phyloP scores from a whole-genome alignment of 2,888 invertebrate genomes.

The Hirtodrosophila cameraria region DNA sequence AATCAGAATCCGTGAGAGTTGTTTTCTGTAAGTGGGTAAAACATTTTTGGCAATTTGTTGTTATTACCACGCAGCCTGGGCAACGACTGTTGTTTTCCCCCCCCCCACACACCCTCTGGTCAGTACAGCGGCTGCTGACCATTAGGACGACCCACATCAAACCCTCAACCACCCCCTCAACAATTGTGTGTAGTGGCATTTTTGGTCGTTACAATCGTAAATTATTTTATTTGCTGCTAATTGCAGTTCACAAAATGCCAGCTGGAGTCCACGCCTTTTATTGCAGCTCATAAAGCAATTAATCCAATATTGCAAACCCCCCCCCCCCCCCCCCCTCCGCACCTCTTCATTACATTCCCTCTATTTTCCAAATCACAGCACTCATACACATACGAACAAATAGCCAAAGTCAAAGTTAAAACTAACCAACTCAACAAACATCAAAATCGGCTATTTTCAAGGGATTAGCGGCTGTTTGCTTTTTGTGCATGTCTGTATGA shows the following conservation, averaged over 20 bases:
- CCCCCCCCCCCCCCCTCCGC: background rate
- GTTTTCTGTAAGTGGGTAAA: slow-evolving; percentile 37
- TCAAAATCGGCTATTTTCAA: slow-evolving; percentile 51
- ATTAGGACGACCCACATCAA: background rate
- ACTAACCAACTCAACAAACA: slow-evolving; percentile 54
- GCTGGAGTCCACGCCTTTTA: slow-evolving; percentile 63
- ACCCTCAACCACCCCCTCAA: background rate
- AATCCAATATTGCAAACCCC: slow-evolving; percentile 45
- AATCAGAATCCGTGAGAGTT: slow-evolving; percentile 54
- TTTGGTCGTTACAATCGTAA: slow-evolving; percentile 74
- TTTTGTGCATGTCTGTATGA: slow-evolving; percentile 1
- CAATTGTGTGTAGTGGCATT: slow-evolving; percentile 43
- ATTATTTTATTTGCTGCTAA: slow-evolving; percentile 80
- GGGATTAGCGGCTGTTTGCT: slow-evolving; percentile 58
- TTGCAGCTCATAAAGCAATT: slow-evolving; percentile 79
- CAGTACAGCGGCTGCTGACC: slow-evolving; percentile 4
- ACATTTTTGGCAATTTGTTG: slow-evolving; percentile 69
- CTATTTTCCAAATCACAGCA: background rate
- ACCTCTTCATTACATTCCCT: no score
- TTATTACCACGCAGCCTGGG: slow-evolving; percentile 54
- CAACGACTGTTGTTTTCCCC: slow-evolving; percentile 34
- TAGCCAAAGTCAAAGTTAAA: slow-evolving; percentile 34
- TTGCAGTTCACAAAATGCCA: slow-evolving; percentile 73
- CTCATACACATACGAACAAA: background rate
- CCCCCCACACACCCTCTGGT: background rate